Base-by-base conservation (phyloP, 2,113 vertebrate genomes). In the Gopherus evgoodei region DNA sequence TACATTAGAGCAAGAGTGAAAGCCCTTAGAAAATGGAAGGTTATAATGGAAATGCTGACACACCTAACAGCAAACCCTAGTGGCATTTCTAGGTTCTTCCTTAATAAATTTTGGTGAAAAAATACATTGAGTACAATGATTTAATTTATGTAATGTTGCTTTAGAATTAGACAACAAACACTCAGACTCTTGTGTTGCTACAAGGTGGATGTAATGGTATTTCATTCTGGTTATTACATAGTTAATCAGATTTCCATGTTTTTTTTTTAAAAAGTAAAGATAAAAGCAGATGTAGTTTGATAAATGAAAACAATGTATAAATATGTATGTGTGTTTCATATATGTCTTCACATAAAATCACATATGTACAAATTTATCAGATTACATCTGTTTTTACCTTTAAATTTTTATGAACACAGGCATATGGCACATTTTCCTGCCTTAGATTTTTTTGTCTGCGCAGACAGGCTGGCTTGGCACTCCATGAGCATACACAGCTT, bases 381-480 rank as follows among this genome's bases (percentile, higher is more conserved):
- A 98, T 98, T 98, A 97, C 98, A 98, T 98, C 98, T 98, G 96
- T 97, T 98, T 98, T 98, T 98, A 98, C 98, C 98, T 98, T 98
- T 98, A 98, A 97, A 98, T 97, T 98, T 98, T 98, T 98, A 98
- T 98, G 98, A 98, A 97, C 69, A 12, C 62, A 96, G 98, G 97
- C 98, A 98, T 98, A 98, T 98, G 98, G 98, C 57, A 80, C 96
- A 94, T 98, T 98, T 96, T 96, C 88, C 97, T 97, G 97, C 97
- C 93, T 97, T 57, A 59, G 97, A 94, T 94, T 91, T 97, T 97
- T 97, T 87, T 81, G 94, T 96, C 95, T 98, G 86, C 90, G 93
- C 96, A 96, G 94, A 96, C 97, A 95, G 95, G 95, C 97, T 96
- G 93, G 97, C 97, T 94, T 97, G 98, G 97, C 98, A 95, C 97